A percentile compares a stretch with the other conserved stretches of the same genome.
These are phyloP conservation scores for Chlorocebus sabaeus DNA, from an alignment of 2,113 vertebrate genomes.

Conservation along the genomic window DNA sequence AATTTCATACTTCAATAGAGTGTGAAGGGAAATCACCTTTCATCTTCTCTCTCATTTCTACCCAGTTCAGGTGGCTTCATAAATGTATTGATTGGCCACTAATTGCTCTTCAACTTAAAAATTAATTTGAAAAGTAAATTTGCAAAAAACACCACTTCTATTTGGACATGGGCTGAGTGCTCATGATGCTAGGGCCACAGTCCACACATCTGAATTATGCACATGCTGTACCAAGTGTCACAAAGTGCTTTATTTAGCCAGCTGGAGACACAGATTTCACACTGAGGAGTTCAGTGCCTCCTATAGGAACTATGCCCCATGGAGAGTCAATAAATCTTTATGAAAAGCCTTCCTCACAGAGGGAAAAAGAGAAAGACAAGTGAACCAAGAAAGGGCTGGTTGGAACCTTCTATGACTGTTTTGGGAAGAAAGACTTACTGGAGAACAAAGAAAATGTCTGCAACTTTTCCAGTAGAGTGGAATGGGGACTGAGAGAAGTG, in stretches of 20 bases:
- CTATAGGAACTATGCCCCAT: neutral
- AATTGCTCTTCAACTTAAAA: slow-evolving; percentile 40
- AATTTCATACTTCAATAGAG: slow-evolving; percentile 69
- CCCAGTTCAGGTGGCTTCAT: slow-evolving; percentile 53
- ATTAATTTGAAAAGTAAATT: slow-evolving; percentile 51
- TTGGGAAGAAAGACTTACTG: neutral
- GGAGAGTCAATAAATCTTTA: slow-evolving; percentile 18
- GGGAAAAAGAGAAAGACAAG: neutral
- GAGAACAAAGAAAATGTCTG: slow-evolving; percentile 11
- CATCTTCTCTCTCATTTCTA: slow-evolving; percentile 8
- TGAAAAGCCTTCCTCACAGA: slow-evolving; percentile 3
- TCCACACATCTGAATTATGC: slow-evolving; percentile 20
- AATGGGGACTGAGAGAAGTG: neutral
- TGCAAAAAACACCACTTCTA: neutral
- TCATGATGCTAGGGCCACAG: neutral
- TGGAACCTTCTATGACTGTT: neutral
- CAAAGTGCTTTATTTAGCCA: slow-evolving; percentile 16
- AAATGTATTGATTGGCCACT: slow-evolving; percentile 13
- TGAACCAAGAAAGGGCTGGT: neutral
- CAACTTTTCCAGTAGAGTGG: neutral
- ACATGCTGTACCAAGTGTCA: neutral
- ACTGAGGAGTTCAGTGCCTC: neutral
- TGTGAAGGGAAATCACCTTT: slow-evolving; percentile 59
- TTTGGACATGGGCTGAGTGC: neutral
- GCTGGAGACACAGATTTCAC: neutral